Evolutionary conservation across 2,888 invertebrate genomes (phyloP).

Genomic region (Rhagophthalmus giganteus): DNA sequence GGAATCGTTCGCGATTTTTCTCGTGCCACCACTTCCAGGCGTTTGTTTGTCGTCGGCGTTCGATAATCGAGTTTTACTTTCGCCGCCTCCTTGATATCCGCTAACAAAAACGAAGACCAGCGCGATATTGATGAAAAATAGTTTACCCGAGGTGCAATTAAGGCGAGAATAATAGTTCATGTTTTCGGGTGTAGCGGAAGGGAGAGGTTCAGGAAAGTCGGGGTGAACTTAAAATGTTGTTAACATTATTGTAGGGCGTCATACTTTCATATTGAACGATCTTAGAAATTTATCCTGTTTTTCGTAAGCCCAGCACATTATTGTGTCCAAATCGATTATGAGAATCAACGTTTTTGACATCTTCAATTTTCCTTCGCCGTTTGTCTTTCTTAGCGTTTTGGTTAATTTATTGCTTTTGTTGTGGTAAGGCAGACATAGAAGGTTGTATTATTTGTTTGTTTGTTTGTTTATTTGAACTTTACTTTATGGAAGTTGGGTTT

Average conservation of each 20-base stretch:
- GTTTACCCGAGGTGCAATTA: constrained; percentile 39
- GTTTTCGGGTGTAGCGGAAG: constrained; percentile 35
- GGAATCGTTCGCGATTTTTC: constrained; percentile 19
- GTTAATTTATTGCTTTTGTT: constrained; percentile 48
- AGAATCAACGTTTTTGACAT: constrained; percentile 54
- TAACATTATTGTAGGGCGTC: constrained; percentile 30
- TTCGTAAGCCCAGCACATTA: constrained; percentile 38
- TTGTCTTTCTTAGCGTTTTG: constrained; percentile 1
- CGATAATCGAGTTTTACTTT: constrained; percentile 18
- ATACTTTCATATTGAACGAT: constrained; percentile 28
- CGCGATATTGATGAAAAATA: constrained; percentile 44
- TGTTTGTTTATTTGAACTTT: constrained; percentile 50
- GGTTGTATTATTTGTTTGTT: no score
- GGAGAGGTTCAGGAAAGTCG: constrained; percentile 32
- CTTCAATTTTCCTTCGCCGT: constrained; percentile 31
- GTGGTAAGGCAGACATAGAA: constrained; percentile 31
- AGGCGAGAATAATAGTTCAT: constrained; percentile 42
- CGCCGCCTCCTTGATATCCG: constrained; percentile 32
- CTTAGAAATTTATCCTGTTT: constrained; percentile 27
- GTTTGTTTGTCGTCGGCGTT: constrained; percentile 21
- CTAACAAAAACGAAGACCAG: constrained; percentile 41
- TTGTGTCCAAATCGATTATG: constrained; percentile 54
- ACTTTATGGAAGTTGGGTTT: constrained; percentile 52
- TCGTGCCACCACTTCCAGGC: constrained; percentile 7
- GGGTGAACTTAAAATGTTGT: constrained; percentile 23